Conservation (phyloP, 92 coral and sea anemone genomes). For the Phenganax subtilis region DNA sequence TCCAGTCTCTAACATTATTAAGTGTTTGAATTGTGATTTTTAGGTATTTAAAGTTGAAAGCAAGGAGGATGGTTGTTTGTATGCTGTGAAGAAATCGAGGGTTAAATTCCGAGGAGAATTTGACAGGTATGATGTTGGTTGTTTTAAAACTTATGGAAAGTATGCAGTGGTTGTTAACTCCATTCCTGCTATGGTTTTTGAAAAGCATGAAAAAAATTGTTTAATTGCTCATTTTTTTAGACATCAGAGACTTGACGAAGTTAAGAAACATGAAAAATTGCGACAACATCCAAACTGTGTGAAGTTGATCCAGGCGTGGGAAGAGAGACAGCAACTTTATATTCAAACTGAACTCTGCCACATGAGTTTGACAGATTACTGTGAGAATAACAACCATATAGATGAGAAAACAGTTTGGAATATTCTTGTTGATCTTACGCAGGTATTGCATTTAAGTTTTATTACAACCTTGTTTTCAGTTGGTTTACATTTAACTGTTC, state of each 20-base stretch:
- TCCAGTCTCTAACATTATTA: no score
- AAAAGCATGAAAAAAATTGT: no score
- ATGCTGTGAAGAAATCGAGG: slow-evolving; percentile 92
- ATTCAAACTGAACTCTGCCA: slow-evolving; percentile 93
- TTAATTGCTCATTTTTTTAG: slow-evolving; percentile 26
- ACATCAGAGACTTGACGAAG: slow-evolving; percentile 86
- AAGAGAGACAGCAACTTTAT: slow-evolving; percentile 90
- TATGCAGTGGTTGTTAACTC: neutral
- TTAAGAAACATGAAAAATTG: slow-evolving; percentile 79
- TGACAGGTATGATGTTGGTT: slow-evolving; percentile 61
- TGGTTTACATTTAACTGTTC: no score
- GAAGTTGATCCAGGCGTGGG: slow-evolving; percentile 89
- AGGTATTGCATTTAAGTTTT: slow-evolving; percentile 46
- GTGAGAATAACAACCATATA: slow-evolving; percentile 64
- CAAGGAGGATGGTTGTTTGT: slow-evolving; percentile 82
- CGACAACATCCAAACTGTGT: slow-evolving; percentile 86
- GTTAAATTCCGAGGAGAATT: slow-evolving; percentile 91
- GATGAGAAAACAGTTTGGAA: slow-evolving; percentile 82
- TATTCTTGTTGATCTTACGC: slow-evolving; percentile 70
- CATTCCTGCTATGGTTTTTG: no score
- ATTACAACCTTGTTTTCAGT: no score
- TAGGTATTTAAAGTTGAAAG: slow-evolving; percentile 86
- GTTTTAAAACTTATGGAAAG: neutral
- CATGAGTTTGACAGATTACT: slow-evolving; percentile 82
- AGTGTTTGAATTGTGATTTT: neutral